Evolutionary conservation across 2,113 vertebrate genomes (phyloP), one percentile per base, ranked within the genome.

Genomic region (Otocyon megalotis): DNA sequence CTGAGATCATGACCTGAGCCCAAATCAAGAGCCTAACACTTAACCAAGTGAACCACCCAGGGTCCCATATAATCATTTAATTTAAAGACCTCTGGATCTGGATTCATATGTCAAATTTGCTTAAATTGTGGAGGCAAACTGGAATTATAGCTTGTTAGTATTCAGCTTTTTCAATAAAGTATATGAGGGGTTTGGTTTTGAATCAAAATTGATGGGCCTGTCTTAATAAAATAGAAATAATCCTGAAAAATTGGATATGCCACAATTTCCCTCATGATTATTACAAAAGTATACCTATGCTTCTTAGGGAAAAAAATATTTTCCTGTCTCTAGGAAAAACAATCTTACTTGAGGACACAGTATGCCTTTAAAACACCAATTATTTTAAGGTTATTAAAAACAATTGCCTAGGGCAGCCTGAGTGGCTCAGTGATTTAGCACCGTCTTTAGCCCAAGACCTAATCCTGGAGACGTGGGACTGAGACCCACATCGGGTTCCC

Each of bases 231-330:
- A 56, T 28, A 93, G 37, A 76, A 88, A 88, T 90, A 93, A 28
- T 94, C 37, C 32, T 88, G 48, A 96, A 88, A 96, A 96, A 37
- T 15, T 69, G 24, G 88, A 22, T 74, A 43, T 54, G 77, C 7
- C 24, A 84, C 26, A 74, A 20, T 65, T 72, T 85, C 48, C 8
- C n/a, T 82, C 26, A 10, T 63, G 26, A 88, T 58, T 35, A 24
- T 48, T 60, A 60, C 10, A 60, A 43, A 67, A 89, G 81, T 43
- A 54, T 24, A 86, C 0, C 22, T 63, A 72, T 30, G 53, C 19
- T 94, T 94, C 22, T 93, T 87, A 86, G 56, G 43, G n/a, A 50
- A 85, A 96, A 85, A 94, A 79, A 83, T 67, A 58, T 62, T 80
- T 94, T 91, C 43, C 30, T 94, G 11, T 91, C 50, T 94, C 20